These are phyloP conservation scores for Mormyrops attenuatus DNA, from an alignment of 2,797 vertebrate species.

Conservation along the genomic window DNA sequence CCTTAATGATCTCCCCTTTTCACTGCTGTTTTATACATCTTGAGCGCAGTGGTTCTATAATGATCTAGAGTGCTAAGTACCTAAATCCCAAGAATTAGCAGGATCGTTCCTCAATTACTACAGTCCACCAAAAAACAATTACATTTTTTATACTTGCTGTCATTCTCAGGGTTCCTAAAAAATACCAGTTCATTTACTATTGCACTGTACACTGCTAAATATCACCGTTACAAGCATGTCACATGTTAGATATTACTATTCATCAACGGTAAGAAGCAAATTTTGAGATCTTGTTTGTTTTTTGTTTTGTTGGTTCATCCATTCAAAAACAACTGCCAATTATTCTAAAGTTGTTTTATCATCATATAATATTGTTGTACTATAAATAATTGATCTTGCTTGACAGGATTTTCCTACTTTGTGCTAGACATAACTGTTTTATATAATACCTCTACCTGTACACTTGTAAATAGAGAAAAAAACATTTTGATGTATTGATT, in stretches of 20 bases:
- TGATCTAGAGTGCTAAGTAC: neutral
- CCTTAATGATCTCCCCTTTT: neutral
- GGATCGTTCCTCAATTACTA: neutral
- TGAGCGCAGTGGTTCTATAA: neutral
- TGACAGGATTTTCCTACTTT: conserved; percentile 70
- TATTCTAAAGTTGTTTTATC: neutral
- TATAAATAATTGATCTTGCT: conserved; percentile 54
- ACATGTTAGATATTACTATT: neutral
- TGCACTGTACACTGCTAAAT: neutral
- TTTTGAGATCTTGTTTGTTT: neutral
- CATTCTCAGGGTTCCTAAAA: neutral
- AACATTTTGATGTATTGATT: neutral
- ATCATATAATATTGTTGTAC: neutral
- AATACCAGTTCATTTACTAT: neutral
- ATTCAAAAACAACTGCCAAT: neutral
- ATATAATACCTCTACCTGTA: neutral
- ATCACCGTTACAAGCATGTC: neutral
- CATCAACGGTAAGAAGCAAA: neutral
- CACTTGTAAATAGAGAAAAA: neutral
- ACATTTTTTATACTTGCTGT: neutral
- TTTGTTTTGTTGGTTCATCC: neutral
- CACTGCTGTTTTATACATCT: neutral
- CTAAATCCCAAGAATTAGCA: neutral
- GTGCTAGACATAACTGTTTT: conserved; percentile 44
- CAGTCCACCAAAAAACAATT: neutral